These are phyloP conservation scores for Mylabris phalerata DNA, from an alignment of 1,140 invertebrate species.

Conservation along the genomic window DNA sequence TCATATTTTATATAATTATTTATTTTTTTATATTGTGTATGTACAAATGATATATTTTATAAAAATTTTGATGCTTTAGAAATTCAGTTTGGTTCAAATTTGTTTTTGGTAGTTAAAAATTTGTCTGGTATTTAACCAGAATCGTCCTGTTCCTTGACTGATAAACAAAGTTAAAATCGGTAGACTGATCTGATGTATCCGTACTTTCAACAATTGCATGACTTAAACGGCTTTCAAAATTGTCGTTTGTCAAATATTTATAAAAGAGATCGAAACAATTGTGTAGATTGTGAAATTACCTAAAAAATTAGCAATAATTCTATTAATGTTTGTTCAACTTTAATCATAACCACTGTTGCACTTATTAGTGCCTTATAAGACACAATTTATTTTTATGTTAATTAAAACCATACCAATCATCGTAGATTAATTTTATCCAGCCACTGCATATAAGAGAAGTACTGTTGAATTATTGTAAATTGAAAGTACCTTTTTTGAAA, in stretches of 20 bases:
- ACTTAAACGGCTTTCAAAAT: background rate
- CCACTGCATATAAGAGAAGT: no score
- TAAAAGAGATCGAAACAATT: no score
- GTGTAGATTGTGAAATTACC: no score
- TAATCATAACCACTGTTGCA: conserved; percentile 6
- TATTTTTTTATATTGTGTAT: no score
- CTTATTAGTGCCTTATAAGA: conserved; percentile 12
- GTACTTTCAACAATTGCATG: conserved; percentile 9
- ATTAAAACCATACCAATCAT: background rate
- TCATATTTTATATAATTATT: no score
- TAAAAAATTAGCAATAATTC: conserved; percentile 4
- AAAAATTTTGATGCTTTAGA: no score
- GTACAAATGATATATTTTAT: no score
- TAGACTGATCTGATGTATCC: conserved; percentile 9
- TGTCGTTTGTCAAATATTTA: no score
- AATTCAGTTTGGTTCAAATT: no score
- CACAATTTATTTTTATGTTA: no score
- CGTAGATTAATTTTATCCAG: background rate
- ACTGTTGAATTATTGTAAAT: conserved; percentile 1
- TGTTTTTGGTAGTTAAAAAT: no score
- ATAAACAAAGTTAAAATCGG: conserved; percentile 1
- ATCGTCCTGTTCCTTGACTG: conserved; percentile 13
- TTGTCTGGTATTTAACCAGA: conserved; percentile 2
- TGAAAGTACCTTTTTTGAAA: conserved; percentile 6
- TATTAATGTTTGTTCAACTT: conserved; percentile 11